Conservation (phyloP, 2,113 vertebrate genomes). For the Hemiscyllium ocellatum region DNA sequence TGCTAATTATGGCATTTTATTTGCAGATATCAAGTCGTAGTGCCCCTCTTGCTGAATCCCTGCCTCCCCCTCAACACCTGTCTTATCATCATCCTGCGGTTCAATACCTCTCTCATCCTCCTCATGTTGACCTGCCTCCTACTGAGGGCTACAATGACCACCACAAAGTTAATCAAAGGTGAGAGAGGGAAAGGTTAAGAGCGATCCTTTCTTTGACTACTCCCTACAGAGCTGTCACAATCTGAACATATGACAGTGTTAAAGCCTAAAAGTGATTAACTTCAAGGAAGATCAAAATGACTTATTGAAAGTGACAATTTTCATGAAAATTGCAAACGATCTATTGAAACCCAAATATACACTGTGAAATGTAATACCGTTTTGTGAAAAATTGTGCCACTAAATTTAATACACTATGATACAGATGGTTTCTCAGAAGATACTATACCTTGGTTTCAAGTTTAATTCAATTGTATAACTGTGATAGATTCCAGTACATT, state of each 20-base stretch:
- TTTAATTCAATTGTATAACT: background rate
- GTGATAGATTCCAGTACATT: background rate
- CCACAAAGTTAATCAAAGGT: constrained; percentile 25
- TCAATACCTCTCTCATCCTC: constrained; percentile 38
- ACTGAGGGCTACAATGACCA: constrained; percentile 34
- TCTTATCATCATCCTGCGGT: accelerated
- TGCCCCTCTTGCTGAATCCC: background rate
- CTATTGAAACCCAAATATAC: background rate
- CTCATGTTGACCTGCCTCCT: constrained; percentile 54
- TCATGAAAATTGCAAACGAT: background rate
- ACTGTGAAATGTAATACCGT: background rate
- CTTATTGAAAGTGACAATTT: background rate
- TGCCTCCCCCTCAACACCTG: background rate
- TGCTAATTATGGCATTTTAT: constrained; percentile 23
- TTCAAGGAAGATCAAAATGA: background rate
- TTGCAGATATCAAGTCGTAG: constrained; percentile 43
- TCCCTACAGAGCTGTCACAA: background rate
- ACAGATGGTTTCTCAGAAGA: background rate
- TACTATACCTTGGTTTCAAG: background rate
- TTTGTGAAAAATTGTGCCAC: background rate
- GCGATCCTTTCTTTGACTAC: background rate
- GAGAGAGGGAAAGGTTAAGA: constrained; percentile 32
- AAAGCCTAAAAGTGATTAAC: background rate
- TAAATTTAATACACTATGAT: background rate
- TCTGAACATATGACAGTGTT: background rate